Conservation (phyloP, 2,888 invertebrate genomes). For the Lepidocyrtinus sp. region DNA sequence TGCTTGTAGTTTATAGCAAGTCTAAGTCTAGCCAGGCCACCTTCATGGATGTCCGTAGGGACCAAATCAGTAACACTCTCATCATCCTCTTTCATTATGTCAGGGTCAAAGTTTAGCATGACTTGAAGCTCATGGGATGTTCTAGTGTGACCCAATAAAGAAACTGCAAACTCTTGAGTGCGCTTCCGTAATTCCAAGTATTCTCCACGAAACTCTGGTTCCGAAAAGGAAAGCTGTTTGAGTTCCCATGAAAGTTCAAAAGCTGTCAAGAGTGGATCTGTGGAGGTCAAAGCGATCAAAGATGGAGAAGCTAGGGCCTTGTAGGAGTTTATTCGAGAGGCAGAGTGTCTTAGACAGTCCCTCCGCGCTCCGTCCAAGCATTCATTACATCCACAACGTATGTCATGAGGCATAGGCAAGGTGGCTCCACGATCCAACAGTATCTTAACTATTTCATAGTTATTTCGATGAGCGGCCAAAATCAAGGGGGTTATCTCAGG, state of each 20-base stretch:
- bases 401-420: constrained; percentile 81
- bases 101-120: constrained; percentile 92
- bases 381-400: constrained; percentile 86
- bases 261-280: constrained; percentile 93
- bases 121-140: constrained; percentile 95
- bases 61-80: constrained; percentile 78
- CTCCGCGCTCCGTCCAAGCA: constrained; percentile 84
- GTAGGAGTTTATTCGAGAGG: constrained; percentile 92
- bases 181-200: constrained; percentile 79
- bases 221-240: constrained; percentile 74
- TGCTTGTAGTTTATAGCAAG: constrained; percentile 97
- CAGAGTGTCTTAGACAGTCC: constrained; percentile 82
- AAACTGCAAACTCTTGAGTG: constrained; percentile 90
- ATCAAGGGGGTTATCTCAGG: constrained; percentile 95
- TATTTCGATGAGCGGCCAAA: constrained; percentile 93
- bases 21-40: constrained; percentile 79
- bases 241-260: constrained; percentile 84
- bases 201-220: constrained; percentile 76
- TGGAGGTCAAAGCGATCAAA: constrained; percentile 91
- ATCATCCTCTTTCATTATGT: constrained; percentile 75
- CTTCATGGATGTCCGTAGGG: constrained; percentile 36
- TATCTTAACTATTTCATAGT: constrained; percentile 96
- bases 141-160: constrained; percentile 90
- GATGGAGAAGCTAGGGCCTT: constrained; percentile 93
- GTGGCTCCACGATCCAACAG: constrained; percentile 93